Evolutionary conservation across 1,140 invertebrate species (phyloP).

Genomic region (Pogonomyrmex californicus): DNA sequence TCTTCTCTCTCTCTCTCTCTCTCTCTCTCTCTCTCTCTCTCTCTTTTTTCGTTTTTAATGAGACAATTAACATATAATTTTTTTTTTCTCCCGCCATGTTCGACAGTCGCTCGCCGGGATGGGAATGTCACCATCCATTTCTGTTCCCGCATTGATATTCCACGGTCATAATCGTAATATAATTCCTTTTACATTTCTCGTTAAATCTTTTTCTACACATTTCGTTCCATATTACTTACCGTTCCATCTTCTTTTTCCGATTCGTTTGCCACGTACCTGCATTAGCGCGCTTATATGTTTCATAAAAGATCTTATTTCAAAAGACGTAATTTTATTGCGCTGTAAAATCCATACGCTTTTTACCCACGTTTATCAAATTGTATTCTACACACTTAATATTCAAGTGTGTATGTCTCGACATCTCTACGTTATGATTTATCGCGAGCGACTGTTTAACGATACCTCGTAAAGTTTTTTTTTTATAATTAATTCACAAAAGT

Average conservation of each 20-base stretch:
- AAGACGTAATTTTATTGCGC: slow-evolving; percentile 49
- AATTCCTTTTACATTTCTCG: slow-evolving; percentile 69
- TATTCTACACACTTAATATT: slow-evolving; percentile 31
- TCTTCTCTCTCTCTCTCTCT: not conserved
- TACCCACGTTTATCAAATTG: slow-evolving; percentile 43
- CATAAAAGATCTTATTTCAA: slow-evolving; percentile 50
- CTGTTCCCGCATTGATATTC: slow-evolving; percentile 44
- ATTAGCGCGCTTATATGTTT: slow-evolving; percentile 53
- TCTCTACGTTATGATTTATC: slow-evolving; percentile 5
- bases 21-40: too few relatives aligned
- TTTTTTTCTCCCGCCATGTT: not conserved
- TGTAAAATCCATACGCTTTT: slow-evolving; percentile 49
- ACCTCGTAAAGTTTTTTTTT: not conserved
- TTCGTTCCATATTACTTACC: slow-evolving; percentile 65
- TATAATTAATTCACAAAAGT: not conserved
- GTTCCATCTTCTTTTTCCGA: slow-evolving; percentile 50
- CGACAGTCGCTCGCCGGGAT: slow-evolving; percentile 8
- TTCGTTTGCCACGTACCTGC: slow-evolving; percentile 65
- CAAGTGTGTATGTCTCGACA: slow-evolving; percentile 12
- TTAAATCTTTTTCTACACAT: slow-evolving; percentile 76
- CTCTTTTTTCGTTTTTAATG: not conserved
- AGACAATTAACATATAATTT: slow-evolving; percentile 44
- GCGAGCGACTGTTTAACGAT: not conserved
- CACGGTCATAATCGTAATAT: slow-evolving; percentile 57
- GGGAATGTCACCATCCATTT: slow-evolving; percentile 40